A percentile compares a stretch with the other conserved stretches of the same genome.
phyloP scores from a whole-genome alignment of 2,888 invertebrate species.

The Hydrotaea cyrtoneurina region DNA sequence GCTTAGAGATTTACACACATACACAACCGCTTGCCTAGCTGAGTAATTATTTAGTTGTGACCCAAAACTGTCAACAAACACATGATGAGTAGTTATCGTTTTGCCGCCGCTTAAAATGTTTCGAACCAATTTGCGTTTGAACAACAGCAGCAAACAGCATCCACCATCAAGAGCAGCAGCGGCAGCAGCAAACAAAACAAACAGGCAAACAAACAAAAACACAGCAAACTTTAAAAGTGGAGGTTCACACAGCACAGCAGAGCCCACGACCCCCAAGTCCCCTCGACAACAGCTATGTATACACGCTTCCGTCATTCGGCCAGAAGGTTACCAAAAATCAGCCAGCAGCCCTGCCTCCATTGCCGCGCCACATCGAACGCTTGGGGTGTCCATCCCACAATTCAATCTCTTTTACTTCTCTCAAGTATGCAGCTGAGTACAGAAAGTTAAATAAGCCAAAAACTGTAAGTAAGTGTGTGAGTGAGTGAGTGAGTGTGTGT shows the following conservation, averaged over 20 bases:
- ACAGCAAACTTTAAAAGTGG: conserved; percentile 39
- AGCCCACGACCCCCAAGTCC: not conserved
- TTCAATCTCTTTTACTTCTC: conserved; percentile 43
- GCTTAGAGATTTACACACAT: conserved; percentile 7
- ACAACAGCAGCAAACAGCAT: conserved; percentile 6
- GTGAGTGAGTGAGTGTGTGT: too few relatives aligned
- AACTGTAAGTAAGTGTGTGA: conserved; percentile 9
- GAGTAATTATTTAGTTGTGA: conserved; percentile 66
- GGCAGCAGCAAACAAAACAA: conserved; percentile 6
- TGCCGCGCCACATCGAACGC: not conserved
- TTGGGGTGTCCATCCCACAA: conserved; percentile 33
- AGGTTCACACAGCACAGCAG: conserved; percentile 26
- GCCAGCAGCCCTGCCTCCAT: not conserved
- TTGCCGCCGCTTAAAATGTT: conserved; percentile 50
- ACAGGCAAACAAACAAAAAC: not conserved
- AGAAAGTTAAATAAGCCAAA: conserved; percentile 60
- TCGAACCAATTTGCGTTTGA: conserved; percentile 56
- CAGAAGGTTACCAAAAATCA: not conserved
- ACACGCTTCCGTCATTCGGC: too few relatives aligned
- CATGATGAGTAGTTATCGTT: conserved; percentile 62
- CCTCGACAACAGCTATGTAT: not conserved
- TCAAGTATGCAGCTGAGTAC: conserved; percentile 60
- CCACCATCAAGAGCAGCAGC: conserved; percentile 5
- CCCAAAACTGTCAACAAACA: conserved; percentile 65
- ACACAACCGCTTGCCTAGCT: conserved; percentile 36